Evolutionary conservation across 2,888 invertebrate species (phyloP), one percentile per base, ranked within the genome.

Genomic region (Platycnemis pennipes): DNA sequence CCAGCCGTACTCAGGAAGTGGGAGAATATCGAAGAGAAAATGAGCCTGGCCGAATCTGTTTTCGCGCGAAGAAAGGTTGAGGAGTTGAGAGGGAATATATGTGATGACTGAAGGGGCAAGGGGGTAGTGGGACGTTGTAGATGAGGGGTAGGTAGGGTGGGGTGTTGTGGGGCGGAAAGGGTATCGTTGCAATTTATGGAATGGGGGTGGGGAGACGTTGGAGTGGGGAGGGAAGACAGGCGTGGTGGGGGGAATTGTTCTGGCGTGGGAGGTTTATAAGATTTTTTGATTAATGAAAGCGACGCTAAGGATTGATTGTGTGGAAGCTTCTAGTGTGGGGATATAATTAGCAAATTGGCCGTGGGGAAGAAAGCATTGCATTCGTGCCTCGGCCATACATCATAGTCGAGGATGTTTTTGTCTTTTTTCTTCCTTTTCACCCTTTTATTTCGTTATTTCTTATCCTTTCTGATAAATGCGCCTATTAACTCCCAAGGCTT

Each of bases 321-420:
- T 91, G 69, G 91, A 63, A 91, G 91, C 91, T 91, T 63, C 91
- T 69, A 91, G 91, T 91, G 91, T 91, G 63, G 56, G 91, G 91
- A 91, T 91, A 91, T 91, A 91, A 91, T 91, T 91, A 91, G 91
- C 91, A 91, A 91, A 91, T 91, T 91, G 91, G 91, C 91, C 69
- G 63, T 37, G 53, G 91, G 91, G 63, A 91, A 63, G 63, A 91
- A 91, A 63, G 91, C 91, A 91, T 91, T 56, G 63, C 63, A 91
- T n/a, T 56, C 45, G 91, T 45, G 63, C 91, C 63, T 63, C 44
- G 91, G 63, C 91, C 91, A 91, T 91, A 91, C 42, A 91, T 91
- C 91, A 91, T 77, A 56, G 91, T 42, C 22, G 91, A 37, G 26
- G 91, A 63, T 91, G 63, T 69, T 91, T 91, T 91, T 91, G 22